A percentile compares a stretch with the other conserved stretches of the same genome.
These are phyloP conservation scores for Calephelis perditalis DNA, from an alignment of 2,888 invertebrate species.

Conservation along the genomic window DNA sequence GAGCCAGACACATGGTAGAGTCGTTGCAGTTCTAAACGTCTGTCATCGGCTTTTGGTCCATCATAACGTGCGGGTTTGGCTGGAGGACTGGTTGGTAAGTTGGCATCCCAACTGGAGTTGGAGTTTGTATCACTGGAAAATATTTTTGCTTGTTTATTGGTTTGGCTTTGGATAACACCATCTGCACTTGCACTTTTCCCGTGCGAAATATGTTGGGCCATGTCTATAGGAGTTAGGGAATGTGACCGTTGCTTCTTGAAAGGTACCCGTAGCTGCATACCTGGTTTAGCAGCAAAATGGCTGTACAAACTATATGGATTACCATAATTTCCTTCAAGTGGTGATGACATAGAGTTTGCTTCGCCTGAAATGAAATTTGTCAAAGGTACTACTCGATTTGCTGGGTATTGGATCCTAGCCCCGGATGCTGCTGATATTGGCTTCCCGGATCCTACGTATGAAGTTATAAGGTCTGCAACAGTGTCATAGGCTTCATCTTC, in stretches of 20 bases:
- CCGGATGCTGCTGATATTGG: constrained; percentile 93
- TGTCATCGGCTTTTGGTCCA: constrained; percentile 77
- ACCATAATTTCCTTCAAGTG: constrained; percentile 51
- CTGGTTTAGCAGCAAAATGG: constrained; percentile 63
- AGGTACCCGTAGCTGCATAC: constrained; percentile 57
- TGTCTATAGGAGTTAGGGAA: constrained; percentile 83
- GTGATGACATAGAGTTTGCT: constrained; percentile 51
- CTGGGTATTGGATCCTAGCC: constrained; percentile 90
- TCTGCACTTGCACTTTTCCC: constrained; percentile 85
- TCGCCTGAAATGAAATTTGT: constrained; percentile 80
- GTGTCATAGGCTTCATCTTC: constrained; percentile 96
- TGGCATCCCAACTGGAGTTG: constrained; percentile 67
- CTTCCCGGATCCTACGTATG: constrained; percentile 93
- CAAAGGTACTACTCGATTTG: constrained; percentile 88
- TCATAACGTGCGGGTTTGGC: constrained; percentile 76
- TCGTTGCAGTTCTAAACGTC: constrained; percentile 80
- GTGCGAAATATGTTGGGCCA: constrained; percentile 62
- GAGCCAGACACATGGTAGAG: constrained; percentile 90
- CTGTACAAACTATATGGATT: constrained; percentile 72
- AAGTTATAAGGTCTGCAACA: constrained; percentile 94
- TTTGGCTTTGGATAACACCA: constrained; percentile 80
- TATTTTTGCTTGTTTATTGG: constrained; percentile 56
- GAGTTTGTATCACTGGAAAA: constrained; percentile 73
- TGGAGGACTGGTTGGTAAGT: constrained; percentile 79
- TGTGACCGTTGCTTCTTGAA: constrained; percentile 84